Percentiles rank a stretch among this genome's conserved stretches.
Evolutionary conservation across 2,888 invertebrate genomes (phyloP).

Genomic region (Athripsodes cinereus): DNA sequence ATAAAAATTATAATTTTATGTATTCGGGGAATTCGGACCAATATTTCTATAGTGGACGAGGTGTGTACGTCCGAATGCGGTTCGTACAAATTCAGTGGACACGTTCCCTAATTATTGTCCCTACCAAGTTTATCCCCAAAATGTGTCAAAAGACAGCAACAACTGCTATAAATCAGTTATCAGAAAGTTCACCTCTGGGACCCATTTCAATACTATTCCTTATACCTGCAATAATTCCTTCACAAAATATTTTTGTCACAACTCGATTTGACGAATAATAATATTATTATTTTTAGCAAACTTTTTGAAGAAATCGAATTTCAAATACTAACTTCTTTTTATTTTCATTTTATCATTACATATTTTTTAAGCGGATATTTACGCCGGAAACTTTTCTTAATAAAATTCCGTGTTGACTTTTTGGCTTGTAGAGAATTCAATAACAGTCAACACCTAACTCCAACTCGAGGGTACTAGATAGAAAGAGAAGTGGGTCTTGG

Average conservation of each 20-base stretch:
- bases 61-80: neutral
- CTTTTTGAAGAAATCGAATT: too few species aligned
- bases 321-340: too few species aligned
- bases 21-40: too few species aligned
- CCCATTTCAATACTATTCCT: too few species aligned
- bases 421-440: neutral
- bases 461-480: neutral
- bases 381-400: constrained; percentile 1
- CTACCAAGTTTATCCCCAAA: neutral
- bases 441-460: neutral
- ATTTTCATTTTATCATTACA: too few species aligned
- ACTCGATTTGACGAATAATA: too few species aligned
- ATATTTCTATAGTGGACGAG: neutral
- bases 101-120: neutral
- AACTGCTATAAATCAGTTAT: neutral
- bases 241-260: too few species aligned
- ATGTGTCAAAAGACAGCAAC: neutral
- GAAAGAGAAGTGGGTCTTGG: too few species aligned
- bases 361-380: neutral
- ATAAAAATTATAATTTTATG: too few species aligned
- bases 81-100: neutral
- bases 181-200: neutral
- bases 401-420: constrained; percentile 2
- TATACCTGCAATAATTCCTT: too few species aligned
- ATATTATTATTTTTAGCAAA: too few species aligned